Conservation (phyloP, 1,140 invertebrate genomes). For the Hyposmocoma kahamanoa region DNA sequence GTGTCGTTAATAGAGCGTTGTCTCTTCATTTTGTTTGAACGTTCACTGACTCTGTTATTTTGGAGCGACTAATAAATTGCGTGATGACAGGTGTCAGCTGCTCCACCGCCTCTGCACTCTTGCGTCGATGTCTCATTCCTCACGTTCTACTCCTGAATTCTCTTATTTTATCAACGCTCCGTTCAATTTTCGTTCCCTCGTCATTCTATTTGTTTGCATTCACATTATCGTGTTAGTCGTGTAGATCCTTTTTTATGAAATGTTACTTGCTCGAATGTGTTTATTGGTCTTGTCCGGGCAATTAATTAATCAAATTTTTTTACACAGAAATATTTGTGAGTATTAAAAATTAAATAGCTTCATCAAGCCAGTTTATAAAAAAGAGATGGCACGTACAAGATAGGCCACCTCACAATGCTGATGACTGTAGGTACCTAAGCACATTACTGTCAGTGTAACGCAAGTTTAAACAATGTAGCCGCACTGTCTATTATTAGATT, state of each 20-base stretch:
- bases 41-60: conserved; percentile 68
- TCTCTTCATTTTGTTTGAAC: conserved; percentile 65
- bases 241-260: conserved; percentile 32
- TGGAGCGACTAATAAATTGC: conserved; percentile 70
- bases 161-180: conserved; percentile 71
- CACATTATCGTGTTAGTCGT: conserved; percentile 37
- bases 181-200: conserved; percentile 65
- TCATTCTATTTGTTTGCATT: conserved; percentile 57
- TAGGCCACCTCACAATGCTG: no score
- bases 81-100: conserved; percentile 72
- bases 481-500: no score
- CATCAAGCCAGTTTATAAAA: no score
- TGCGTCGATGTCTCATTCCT: conserved; percentile 71
- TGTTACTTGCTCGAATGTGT: conserved; percentile 15
- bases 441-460: no score
- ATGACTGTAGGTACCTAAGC: no score
- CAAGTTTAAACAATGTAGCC: no score
- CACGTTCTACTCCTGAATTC: conserved; percentile 65
- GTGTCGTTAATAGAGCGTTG: conserved; percentile 65
- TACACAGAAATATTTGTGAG: no score
- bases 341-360: no score
- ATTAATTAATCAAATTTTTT: no score
- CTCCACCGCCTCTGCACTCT: conserved; percentile 70
- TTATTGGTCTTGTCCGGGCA: no score
- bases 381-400: no score